Base-by-base conservation (phyloP, 2,113 vertebrate genomes). In the Procavia capensis region DNA sequence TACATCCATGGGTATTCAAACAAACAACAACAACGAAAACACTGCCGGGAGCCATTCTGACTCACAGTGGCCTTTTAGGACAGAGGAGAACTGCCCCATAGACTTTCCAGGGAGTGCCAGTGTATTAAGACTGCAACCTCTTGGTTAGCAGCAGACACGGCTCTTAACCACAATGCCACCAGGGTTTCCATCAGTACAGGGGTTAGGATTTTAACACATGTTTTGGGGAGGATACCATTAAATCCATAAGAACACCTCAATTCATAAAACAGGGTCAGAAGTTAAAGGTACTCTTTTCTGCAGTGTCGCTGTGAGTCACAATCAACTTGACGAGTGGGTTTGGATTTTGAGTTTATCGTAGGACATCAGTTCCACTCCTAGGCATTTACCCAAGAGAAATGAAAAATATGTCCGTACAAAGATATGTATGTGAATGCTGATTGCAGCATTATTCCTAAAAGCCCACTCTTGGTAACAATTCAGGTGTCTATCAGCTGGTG, bases 371-470 rank as follows among this genome's bases (percentile, higher is more conserved):
- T 93, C 43, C 25, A 66, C 24, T 82, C 29, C 25, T 96, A 92
- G n/a, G 47, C 85, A 80, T 66, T 66, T 80, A 80, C 24, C n/a
- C 3, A 61, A 82, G 74, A 81, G 17, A 45, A 85, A 81, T 88
- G 54, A 72, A 84, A 66, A 79, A 16, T 80, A 41, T 75, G 7
- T 80, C 50, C 41, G 43, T 47, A 93, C 13, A 54, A 70, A 92
- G n/a, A 59, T 10, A 85, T 89, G 9, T 59, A 19, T 76, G 17
- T 81, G 80, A 95, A 61, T 76, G 66, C 89, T 89, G 39, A 89
- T 17, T 81, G 36, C 1, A 89, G 45, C 34, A 83, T n/a, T 39
- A 50, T 93, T 93, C 88, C 66, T 95, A 11, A 43, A 68, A 96
- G 43, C 9, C 66, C n/a, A n/a, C 57, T 68, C 57, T 9, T 93